Base-by-base conservation (phyloP, 2,888 invertebrate genomes). In the Lochmaea crataegi region DNA sequence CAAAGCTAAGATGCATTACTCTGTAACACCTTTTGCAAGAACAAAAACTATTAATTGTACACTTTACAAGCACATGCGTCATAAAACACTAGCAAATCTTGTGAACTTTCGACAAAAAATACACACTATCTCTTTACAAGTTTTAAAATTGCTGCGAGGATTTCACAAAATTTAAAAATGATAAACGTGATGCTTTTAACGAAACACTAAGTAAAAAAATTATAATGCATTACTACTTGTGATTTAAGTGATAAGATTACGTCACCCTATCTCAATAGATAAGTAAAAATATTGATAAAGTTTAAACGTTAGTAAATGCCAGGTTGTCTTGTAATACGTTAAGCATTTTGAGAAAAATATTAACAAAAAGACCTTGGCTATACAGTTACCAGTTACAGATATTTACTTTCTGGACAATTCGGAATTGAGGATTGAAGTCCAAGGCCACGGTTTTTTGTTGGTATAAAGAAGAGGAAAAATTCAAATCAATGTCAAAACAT, bases 191-290 rank as follows among this genome's bases (percentile, higher is more conserved):
- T 51, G 51, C 16, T 18, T 18, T 53, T n/a, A 48, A 48, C n/a
- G 48, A 48, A n/a, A 53, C 18, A 53, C 53, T 53, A 18, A 53
- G 53, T 53, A 16, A 67, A 74, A 76, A 75, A 71, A 72, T 67
- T 68, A 53, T 67, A 75, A 71, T 65, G 70, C 71, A 16, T 65
- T 11, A 60, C 72, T 74, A 75, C 69, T 74, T 75, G 75, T 69
- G 74, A 77, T 75, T 74, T 67, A 63, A 57, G 71, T 72, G 77
- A 77, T 77, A 77, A 77, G 77, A 77, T 77, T 77, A 75, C 75
- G 75, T 74, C 75, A 75, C 73, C 73, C 68, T 71, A 72, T 74
- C 72, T 73, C 70, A 72, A 73, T 63, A 70, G 65, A 73, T 73
- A 73, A 76, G 67, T 75, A 71, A 61, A 69, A 63, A 72, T 68